Evolutionary conservation across 2,113 vertebrate genomes (phyloP).

Genomic region (Sinosuthora webbiana): DNA sequence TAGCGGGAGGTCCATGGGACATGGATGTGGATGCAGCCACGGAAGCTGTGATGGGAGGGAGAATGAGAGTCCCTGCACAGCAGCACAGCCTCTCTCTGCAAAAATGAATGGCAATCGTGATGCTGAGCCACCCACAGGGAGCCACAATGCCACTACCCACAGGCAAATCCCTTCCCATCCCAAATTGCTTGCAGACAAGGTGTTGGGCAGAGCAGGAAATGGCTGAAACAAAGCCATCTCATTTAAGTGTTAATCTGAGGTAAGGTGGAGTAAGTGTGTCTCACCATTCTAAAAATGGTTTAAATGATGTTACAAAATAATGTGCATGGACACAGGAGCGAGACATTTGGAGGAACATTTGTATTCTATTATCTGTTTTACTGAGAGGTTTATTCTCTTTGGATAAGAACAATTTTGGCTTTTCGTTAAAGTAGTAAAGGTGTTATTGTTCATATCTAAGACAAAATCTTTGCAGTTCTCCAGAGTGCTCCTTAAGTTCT

Average conservation of each 20-base stretch:
- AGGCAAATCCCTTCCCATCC: not conserved
- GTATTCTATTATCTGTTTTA: not conserved
- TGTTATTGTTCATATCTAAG: not conserved
- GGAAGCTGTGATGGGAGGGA: not conserved
- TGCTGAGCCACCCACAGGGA: not conserved
- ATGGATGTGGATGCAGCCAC: not conserved
- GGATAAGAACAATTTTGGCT: not conserved
- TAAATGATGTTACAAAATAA: not conserved
- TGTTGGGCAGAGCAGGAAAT: not conserved
- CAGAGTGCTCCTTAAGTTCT: not conserved
- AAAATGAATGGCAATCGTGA: not conserved
- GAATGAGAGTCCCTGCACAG: not conserved
- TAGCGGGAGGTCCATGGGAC: not conserved
- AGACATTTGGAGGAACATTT: not conserved
- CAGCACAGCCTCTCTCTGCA: not conserved
- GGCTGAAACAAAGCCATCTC: not conserved
- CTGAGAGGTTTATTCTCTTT: not conserved
- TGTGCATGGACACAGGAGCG: accelerated
- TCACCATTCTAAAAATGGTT: not conserved
- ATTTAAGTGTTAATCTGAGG: not conserved
- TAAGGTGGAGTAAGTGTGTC: not conserved
- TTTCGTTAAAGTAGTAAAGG: not conserved
- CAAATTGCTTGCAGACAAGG: not conserved
- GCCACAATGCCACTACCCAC: not conserved
- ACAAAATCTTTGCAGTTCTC: not conserved